Base-by-base conservation (phyloP, 2,888 invertebrate species). In the Eulithis testata region DNA sequence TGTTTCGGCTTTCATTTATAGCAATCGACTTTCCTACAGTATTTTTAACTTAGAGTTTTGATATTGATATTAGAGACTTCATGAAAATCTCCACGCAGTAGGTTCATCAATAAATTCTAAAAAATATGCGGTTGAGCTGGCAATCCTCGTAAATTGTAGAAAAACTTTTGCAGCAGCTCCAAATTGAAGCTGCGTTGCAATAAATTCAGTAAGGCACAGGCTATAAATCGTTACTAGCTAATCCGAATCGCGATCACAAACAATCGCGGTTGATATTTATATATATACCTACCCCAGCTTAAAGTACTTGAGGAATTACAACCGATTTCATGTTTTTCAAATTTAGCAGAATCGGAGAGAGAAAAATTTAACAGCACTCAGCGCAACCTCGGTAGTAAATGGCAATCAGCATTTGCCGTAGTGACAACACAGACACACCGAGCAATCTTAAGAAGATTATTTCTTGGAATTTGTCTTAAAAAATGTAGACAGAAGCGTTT, bases 181-280 rank as follows among this genome's bases (percentile, higher is more conserved):
- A 65, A 40, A 65, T 67, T 56, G 63, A 69, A 69, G 58, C 64
- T 60, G 71, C 66, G 65, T 68, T 68, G 68, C 71, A 64, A 67
- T 66, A 69, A 71, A 69, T 73, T 68, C 27, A 11, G 56, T 44
- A 64, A 50, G 58, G 65, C 60, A 63, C 55, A 43, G 50, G 69
- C 67, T 62, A 73, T 74, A 73, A 73, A 74, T 74, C 65, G 60
- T 43, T 61, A 57, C 62, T 61, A 57, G 53, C 67, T 64, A 73
- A 71, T 65, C 72, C 73, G 49, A 63, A 66, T 67, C 59, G 63
- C 68, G 66, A 71, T 70, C 73, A 67, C 64, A 54, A 65, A 57
- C 72, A 71, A 62, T 64, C 59, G 21, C 21, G 63, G 51, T 65
- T 52, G 59, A 49, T 65, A 56, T 56, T 56, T 59, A 55, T 51